Base-by-base conservation (phyloP, 2,888 invertebrate species). In the Leistus spinibarbis region DNA sequence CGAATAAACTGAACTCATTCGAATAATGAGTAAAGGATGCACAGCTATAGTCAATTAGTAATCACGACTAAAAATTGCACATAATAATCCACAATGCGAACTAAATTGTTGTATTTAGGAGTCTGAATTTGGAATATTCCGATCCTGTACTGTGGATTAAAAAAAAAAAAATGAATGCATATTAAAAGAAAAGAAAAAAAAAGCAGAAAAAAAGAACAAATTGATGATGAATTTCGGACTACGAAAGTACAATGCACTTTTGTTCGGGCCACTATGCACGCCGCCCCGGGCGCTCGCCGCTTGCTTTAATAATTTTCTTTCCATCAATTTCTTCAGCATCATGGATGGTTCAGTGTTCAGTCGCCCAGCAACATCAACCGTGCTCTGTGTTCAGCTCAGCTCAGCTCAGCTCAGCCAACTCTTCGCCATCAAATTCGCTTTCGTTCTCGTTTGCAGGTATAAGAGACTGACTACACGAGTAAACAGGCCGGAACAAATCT, bases 401-500 rank as follows among this genome's bases (percentile, higher is more conserved):
- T n/a, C n/a, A n/a, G n/a, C n/a, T n/a, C n/a, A n/a, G n/a, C n/a
- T n/a, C n/a, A n/a, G n/a, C n/a, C n/a, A n/a, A n/a, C n/a, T n/a
- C n/a, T n/a, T n/a, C n/a, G n/a, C n/a, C n/a, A 40, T 40, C 40
- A 40, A 40, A 40, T 40, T 40, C 40, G 40, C 40, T 40, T 40
- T 40, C 40, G 40, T 40, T 40, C 40, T 40, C 40, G 40, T 40
- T 40, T 40, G 40, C 40, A 40, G 40, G 40, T 5, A n/a, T n/a
- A 40, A 40, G 4, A 40, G 40, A 40, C 40, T 40, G n/a, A n/a
- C n/a, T n/a, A n/a, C n/a, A 40, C 40, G 40, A 40, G 40, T 40
- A 40, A 71, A 71, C 71, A 71, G 71, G 71, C 71, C 71, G 71
- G 54, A 71, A 71, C 71, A 64, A 71, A 71, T 71, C 27, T 60